These are phyloP conservation scores for Neodon shergylaensis DNA, from an alignment of 2,113 vertebrate species.

Conservation along the genomic window DNA sequence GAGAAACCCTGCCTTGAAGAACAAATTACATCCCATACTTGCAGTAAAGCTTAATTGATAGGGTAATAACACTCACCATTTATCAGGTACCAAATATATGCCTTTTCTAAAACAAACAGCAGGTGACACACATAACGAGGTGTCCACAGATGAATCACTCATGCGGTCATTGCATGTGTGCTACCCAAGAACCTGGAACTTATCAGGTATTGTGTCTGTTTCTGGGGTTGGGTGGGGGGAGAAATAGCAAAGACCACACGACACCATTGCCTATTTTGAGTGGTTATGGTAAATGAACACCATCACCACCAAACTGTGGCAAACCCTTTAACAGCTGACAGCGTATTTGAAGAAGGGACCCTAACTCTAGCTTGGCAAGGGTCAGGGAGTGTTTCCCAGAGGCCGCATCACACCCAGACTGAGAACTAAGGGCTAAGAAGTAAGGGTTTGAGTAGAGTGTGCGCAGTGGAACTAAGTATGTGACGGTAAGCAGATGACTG, in stretches of 20 bases:
- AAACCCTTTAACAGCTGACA: neutral
- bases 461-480: neutral
- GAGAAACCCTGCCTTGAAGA: neutral
- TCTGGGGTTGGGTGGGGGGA: too few species aligned
- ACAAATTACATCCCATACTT: neutral
- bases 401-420: neutral
- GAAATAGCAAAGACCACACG: neutral
- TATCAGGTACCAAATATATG: neutral
- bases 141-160: neutral
- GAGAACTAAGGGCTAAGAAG: neutral
- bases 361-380: neutral
- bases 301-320: neutral
- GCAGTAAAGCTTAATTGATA: neutral
- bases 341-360: neutral
- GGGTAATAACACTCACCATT: neutral
- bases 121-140: neutral
- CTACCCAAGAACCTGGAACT: neutral
- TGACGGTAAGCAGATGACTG: neutral
- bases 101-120: neutral
- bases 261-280: neutral
- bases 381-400: neutral
- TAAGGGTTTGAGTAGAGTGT: too few species aligned
- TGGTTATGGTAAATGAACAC: neutral
- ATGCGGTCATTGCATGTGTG: neutral
- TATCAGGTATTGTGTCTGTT: neutral